Base-by-base conservation (phyloP, 2,797 vertebrate genomes). In the Tokudaia tokunoshimensis region DNA sequence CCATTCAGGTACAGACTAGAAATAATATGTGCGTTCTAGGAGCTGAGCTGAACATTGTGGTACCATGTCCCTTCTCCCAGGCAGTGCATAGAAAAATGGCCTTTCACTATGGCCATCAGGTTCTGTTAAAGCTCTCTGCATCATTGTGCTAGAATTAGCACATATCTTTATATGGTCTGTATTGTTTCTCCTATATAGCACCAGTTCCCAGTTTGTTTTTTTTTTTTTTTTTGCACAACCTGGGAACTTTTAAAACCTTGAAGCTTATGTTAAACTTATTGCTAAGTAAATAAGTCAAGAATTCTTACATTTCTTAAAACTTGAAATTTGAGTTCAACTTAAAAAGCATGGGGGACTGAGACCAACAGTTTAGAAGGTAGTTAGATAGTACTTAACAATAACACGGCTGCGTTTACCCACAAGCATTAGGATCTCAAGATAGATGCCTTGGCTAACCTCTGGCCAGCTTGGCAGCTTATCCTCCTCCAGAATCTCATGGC, bases 1-100 rank as follows among this genome's bases (percentile, higher is more conserved):
- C 99, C 67, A 99, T 99, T 95, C 99, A 99, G 99, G 99, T 99
- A 97, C 0, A 87, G 0, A 37, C 59, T 92, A 29, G 72, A 52
- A 59, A 2, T 59, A 31, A 67, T 78, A 0, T 29, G 29, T 79
- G 22, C 26, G 70, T 80, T 88, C 84, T 13, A 72, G 78, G 57
- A 91, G 59, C 87, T 87, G 29, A 88, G 29, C 67, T 96, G 90
- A 61, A 81, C 26, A 41, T 67, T 75, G 55, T 78, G 26, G 24
- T 82, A 3, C 20, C n/a, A 22, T 82, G 47, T 92, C 19, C 19
- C 24, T 95, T 95, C 82, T 41, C 59, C 41, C 65, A 88, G 29
- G 31, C 67, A 85, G 7, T 88, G 29, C 13, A 75, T 70, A 91
- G 76, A 52, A 86, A 61, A 90, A 50, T 81, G 20, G 14, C n/a